Evolutionary conservation across 2,113 vertebrate species (phyloP), one percentile per base, ranked within the genome.

Genomic region (Gymnogyps californianus): DNA sequence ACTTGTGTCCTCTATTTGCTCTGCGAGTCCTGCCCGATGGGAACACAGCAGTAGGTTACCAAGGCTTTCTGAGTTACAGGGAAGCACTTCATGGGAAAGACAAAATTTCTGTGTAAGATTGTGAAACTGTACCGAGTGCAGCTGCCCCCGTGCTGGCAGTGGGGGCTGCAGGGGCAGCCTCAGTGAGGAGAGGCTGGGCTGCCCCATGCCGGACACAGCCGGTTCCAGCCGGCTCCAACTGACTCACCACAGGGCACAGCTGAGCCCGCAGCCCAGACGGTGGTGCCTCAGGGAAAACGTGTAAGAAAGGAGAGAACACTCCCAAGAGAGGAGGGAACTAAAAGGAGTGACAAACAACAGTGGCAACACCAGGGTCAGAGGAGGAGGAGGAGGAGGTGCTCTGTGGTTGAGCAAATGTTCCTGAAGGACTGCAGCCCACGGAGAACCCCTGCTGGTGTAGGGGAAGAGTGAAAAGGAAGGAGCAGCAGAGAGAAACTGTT

Each of bases 281-380:
- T 5, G 31, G 4, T 0, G 9, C 9, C 5, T 25, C 8, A 1
- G 13, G 7, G 32, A 7, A 10, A 28, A 1, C 7, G 3, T 42
- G 31, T 38, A 24, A 66, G 57, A 59, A 61, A 44, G 16, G 10
- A 77, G 57, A 49, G 19, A 66, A 36, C 2, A 1, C 9, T 51
- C 20, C 36, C 0, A 6, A 40, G 65, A 52, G 10, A 61, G 20
- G 32, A 44, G 34, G 15, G 7, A 57, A 21, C 12, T 40, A 6
- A 26, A 89, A 46, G 11, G 36, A 58, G 13, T 14, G 54, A 28
- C 29, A 55, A 51, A 14, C 19, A 47, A 20, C 18, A 36, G 36
- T 49, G 17, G 59, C 25, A 64, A 25, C 15, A 3, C 14, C 16
- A 10, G 32, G 7, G 20, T 66, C 14, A n/a, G 57, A 71, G 51